Conservation (phyloP, 1,140 invertebrate genomes). For the Drosophila yakuba region DNA sequence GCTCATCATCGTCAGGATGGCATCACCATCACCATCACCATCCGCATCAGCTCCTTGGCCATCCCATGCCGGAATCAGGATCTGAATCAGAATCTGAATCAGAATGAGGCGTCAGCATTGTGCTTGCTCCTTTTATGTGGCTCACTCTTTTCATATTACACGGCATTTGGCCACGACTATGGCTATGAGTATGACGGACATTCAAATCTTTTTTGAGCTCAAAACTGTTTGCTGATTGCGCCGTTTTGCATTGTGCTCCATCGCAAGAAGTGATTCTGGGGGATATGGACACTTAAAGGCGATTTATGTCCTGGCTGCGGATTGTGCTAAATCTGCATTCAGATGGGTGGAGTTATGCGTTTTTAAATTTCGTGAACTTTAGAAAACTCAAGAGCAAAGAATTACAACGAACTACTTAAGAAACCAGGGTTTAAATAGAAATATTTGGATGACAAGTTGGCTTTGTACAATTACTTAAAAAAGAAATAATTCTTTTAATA, state of each 20-base stretch:
- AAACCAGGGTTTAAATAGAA: no score
- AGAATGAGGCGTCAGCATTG: constrained; percentile 51
- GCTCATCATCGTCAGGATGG: constrained; percentile 48
- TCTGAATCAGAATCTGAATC: constrained; percentile 3
- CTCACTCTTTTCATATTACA: constrained; percentile 61
- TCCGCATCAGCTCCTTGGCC: constrained; percentile 9
- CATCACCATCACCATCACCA: background rate
- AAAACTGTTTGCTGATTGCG: constrained; percentile 54
- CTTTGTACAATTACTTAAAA: no score
- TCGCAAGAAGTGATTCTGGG: constrained; percentile 26
- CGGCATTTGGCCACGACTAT: constrained; percentile 42
- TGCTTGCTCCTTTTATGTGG: constrained; percentile 56
- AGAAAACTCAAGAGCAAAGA: no score
- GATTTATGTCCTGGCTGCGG: constrained; percentile 1
- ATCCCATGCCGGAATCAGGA: background rate
- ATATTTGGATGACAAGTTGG: no score
- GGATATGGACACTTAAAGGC: constrained; percentile 27
- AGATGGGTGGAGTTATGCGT: background rate
- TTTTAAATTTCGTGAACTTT: background rate
- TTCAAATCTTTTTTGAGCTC: constrained; percentile 59
- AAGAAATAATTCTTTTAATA: no score
- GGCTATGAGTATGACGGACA: constrained; percentile 51
- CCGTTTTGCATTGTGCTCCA: constrained; percentile 29
- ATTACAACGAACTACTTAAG: no score
- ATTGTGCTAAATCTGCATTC: background rate